Base-by-base conservation (phyloP, 2,797 vertebrate species). In the Pempheris klunzingeri region DNA sequence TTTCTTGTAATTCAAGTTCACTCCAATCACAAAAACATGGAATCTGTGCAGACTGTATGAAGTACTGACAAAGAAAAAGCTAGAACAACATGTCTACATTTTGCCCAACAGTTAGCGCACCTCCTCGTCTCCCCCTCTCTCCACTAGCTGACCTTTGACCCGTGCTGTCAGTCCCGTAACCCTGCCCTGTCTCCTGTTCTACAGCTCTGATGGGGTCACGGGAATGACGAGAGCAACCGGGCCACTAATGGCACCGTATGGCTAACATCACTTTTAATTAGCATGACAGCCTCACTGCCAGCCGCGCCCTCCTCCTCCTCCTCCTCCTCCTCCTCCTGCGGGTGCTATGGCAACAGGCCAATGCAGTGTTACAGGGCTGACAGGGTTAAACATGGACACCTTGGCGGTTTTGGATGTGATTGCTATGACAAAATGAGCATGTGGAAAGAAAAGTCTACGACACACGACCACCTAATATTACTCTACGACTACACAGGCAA, bases 201-300 rank as follows among this genome's bases (percentile, higher is more conserved):
- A 59, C 38, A 50, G 71, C 80, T 87, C 68, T 74, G 77, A 86
- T 77, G 17, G 87, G 90, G 91, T 89, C 81, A 81, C 50, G 0
- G 49, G 47, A 78, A 86, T 81, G 89, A 86, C 43, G 65, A 82
- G 82, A 47, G 78, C 72, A 68, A 83, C 85, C 15, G 50, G 81
- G 66, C 80, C 78, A 71, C 85, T 92, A 93, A 92, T 90, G 81
- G 81, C 75, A 67, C 76, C 80, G 85, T 82, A 88, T 84, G 88
- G 90, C 80, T 70, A 80, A 80, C 91, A 93, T 91, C 89, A 82
- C 90, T 92, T 93, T 88, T 88, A 89, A 93, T 93, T 92, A 93
- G 86, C 84, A 73, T 86, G 91, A 90, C 91, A 90, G 87, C 71
- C 70, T 78, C 69, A 72, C 77, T 72, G 57, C 78, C 47, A 68